phyloP scores from a whole-genome alignment of 2,797 vertebrate species.

The Pantherophis alleghaniensis region DNA sequence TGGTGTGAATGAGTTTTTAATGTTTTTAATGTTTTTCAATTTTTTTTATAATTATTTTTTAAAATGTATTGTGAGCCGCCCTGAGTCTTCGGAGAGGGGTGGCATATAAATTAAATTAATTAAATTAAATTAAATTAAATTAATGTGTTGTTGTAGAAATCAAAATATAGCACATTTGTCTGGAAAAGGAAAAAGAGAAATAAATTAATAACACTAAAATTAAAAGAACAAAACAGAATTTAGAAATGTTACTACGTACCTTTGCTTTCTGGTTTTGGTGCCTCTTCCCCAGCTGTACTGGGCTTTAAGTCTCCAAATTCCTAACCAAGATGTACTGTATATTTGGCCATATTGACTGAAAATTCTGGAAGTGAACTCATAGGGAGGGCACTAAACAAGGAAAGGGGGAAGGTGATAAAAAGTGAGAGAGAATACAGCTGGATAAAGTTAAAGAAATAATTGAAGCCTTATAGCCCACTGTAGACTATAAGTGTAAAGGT shows the following conservation, averaged over 20 bases:
- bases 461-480: neutral
- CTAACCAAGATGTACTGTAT: neutral
- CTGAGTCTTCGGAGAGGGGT: no score
- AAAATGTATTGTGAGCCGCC: no score
- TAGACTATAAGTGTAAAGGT: constrained; percentile 8
- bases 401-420: neutral
- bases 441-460: neutral
- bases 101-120: no score
- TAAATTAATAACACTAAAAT: neutral
- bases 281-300: neutral
- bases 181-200: neutral
- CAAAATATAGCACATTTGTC: neutral
- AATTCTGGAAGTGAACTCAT: neutral
- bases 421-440: neutral
- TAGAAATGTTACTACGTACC: neutral
- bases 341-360: neutral
- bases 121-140: no score
- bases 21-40: no score
- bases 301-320: neutral
- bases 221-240: neutral
- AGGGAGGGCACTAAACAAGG: neutral
- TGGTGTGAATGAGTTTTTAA: no score
- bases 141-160: neutral
- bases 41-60: no score
- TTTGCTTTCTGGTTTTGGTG: neutral